phyloP scores from a whole-genome alignment of 2,797 vertebrate species.

The Sparus aurata region DNA sequence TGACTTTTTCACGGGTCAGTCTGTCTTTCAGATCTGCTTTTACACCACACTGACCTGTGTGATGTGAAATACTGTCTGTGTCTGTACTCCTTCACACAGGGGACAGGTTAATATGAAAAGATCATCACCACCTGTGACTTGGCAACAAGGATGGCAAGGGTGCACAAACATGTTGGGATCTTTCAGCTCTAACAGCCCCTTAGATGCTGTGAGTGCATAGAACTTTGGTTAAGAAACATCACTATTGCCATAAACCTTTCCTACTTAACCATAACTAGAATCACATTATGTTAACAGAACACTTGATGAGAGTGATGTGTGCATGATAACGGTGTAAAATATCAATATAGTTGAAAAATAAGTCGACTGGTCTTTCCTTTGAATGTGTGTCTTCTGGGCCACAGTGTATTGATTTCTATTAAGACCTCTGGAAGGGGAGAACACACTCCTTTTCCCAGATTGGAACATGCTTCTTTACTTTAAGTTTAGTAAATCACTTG shows the following conservation, averaged over 20 bases:
- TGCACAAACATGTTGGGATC: background rate
- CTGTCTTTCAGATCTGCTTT: too few species aligned
- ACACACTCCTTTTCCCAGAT: background rate
- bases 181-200: background rate
- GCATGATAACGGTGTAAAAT: too few species aligned
- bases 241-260: background rate
- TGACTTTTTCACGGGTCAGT: too few species aligned
- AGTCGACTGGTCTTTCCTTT: too few species aligned
- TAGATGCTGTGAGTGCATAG: background rate
- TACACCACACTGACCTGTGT: too few species aligned
- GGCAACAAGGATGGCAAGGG: slow-evolving; percentile 4
- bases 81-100: background rate
- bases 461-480: background rate
- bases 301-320: too few species aligned
- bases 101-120: background rate
- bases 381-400: background rate
- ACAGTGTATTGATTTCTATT: background rate
- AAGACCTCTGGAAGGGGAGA: background rate
- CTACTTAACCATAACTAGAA: background rate
- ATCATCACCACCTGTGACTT: slow-evolving; percentile 11
- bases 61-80: background rate
- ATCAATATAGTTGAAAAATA: too few species aligned
- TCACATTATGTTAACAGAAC: background rate
- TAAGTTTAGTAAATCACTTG: background rate
- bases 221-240: background rate